Conservation (phyloP, 1,140 invertebrate genomes). For the Aporrectodea caliginosa region DNA sequence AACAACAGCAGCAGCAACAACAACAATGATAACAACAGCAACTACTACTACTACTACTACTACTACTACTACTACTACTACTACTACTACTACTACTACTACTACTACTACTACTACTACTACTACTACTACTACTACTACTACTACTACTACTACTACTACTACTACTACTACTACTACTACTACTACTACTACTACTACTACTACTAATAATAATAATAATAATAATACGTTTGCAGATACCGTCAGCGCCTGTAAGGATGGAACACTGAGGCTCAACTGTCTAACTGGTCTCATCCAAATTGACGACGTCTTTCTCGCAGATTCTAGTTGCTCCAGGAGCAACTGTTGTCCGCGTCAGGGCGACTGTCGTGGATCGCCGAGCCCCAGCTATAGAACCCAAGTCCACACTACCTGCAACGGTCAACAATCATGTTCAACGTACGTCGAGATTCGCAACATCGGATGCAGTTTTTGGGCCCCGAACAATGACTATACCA, state of each 20-base stretch:
- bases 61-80: conserved; percentile 3
- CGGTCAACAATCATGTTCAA: neutral
- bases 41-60: neutral
- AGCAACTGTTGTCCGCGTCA: neutral
- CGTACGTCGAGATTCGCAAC: neutral
- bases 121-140: conserved; percentile 3
- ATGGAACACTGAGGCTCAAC: neutral
- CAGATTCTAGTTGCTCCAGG: neutral
- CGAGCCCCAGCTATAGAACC: neutral
- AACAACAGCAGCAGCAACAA: no score
- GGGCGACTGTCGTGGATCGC: neutral
- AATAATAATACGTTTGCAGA: neutral
- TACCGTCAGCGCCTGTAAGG: neutral
- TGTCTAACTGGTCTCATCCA: neutral
- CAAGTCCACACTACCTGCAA: neutral
- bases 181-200: conserved; percentile 3
- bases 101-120: conserved; percentile 2
- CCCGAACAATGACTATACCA: neutral
- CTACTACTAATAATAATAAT: neutral
- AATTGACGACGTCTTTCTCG: neutral
- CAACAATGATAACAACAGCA: no score
- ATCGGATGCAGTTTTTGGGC: neutral
- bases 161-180: conserved; percentile 2
- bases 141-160: conserved; percentile 2
- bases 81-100: conserved; percentile 2